phyloP scores from a whole-genome alignment of 1,140 invertebrate species.

The Hormaphis cornu region DNA sequence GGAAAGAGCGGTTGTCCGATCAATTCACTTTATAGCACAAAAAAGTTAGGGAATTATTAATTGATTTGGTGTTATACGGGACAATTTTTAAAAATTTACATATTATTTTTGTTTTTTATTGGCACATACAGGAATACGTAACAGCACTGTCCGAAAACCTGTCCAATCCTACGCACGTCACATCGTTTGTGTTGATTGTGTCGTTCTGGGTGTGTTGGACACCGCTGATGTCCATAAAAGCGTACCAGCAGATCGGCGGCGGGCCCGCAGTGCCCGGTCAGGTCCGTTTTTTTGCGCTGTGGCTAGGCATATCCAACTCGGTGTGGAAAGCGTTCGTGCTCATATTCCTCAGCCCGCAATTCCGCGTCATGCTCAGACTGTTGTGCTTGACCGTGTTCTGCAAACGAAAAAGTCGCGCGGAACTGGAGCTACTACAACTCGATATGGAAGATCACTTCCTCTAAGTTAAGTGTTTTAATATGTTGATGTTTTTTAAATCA shows the following conservation, averaged over 20 bases:
- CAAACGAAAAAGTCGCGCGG: slow-evolving; percentile 61
- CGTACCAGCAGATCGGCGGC: slow-evolving; percentile 44
- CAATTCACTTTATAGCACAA: too few species aligned
- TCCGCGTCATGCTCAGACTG: slow-evolving; percentile 72
- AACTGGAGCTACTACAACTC: slow-evolving; percentile 70
- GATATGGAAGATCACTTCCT: slow-evolving; percentile 57
- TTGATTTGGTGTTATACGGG: not conserved
- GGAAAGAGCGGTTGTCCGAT: too few species aligned
- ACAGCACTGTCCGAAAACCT: slow-evolving; percentile 82
- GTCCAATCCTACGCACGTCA: slow-evolving; percentile 84
- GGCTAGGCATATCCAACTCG: slow-evolving; percentile 86
- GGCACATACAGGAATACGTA: slow-evolving; percentile 58
- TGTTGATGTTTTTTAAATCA: slow-evolving; percentile 11
- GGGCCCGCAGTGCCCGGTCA: slow-evolving; percentile 51
- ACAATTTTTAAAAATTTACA: too few species aligned
- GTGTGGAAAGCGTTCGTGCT: slow-evolving; percentile 91
- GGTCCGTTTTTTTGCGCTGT: slow-evolving; percentile 83
- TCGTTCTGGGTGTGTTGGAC: slow-evolving; percentile 87
- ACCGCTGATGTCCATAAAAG: slow-evolving; percentile 70
- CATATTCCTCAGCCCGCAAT: slow-evolving; percentile 76
- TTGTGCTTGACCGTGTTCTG: slow-evolving; percentile 85
- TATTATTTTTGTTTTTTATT: too few species aligned
- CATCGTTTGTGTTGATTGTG: slow-evolving; percentile 84
- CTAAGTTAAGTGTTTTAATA: slow-evolving; percentile 42
- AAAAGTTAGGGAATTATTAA: not conserved